Evolutionary conservation across 2,113 vertebrate genomes (phyloP), one percentile per base, ranked within the genome.

Genomic region (Neodon shergylaensis): DNA sequence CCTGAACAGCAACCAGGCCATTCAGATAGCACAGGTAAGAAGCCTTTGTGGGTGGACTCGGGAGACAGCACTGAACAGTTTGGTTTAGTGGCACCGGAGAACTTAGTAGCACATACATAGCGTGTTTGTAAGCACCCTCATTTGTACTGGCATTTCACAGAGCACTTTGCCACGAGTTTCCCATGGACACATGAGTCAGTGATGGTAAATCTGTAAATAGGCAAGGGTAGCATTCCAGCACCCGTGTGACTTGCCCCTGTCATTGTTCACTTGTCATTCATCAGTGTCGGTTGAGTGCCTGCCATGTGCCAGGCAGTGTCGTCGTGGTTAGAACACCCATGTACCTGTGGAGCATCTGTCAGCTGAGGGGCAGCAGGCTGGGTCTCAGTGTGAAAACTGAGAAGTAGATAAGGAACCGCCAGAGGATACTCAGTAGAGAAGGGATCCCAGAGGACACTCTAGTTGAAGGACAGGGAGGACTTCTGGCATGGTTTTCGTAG

Each of bases 1-100:
- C 98, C 99, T 99, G 82, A 99, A 99, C 98, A 99, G 99, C 94
- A 99, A 99, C 84, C 99, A 99, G 91, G 99, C 99, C 2, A 99
- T 99, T 98, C 99, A 99, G 98, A 99, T 99, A 49, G 99, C 99
- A 95, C 99, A 99, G 98, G 99, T 99, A 97, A 97, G 74, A 16
- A 2, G 3, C 39, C 31, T 17, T 24, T 54, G 22, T 39, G 49
- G 3, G 78, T 17, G 5, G 36, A 26, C 10, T 5, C 42, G 7
- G 5, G 0, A 26, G 36, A 5, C 52, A 17, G 65, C n/a, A 5
- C 22, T 0, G 12, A 28, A 44, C 33, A n/a, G n/a, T 58, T 14
- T 9, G 19, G 7, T 42, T 63, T 33, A 33, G 44, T 49, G 26
- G 44, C 9, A 14, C 36, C 22, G 28, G 66, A 93, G 44, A 28